phyloP scores from a whole-genome alignment of 2,888 invertebrate genomes.

The Oxyteleia sp. region DNA sequence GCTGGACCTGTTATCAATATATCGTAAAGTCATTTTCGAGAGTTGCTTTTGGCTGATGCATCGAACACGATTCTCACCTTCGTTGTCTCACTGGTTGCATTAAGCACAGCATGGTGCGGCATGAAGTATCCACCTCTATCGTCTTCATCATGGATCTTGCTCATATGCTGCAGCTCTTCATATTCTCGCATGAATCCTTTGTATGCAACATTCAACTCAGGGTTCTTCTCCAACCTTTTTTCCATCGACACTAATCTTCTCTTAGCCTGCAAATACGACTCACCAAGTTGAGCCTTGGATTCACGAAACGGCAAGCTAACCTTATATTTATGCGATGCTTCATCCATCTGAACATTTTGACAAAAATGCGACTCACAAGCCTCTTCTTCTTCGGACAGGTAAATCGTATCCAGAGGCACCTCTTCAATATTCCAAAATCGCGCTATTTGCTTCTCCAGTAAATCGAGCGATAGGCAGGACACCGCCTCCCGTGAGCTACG shows the following conservation, averaged over 20 bases:
- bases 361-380: no score
- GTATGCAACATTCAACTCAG: constrained; percentile 4
- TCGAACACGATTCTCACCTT: constrained; percentile 42
- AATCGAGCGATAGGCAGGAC: no score
- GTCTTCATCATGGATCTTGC: neutral
- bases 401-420: no score
- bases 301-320: constrained; percentile 20
- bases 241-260: constrained; percentile 15
- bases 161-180: constrained; percentile 26
- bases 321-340: no score
- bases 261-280: neutral
- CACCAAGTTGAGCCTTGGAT: neutral
- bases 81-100: constrained; percentile 23
- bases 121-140: constrained; percentile 12
- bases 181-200: constrained; percentile 27
- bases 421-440: no score
- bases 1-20: constrained; percentile 38
- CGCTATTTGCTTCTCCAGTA: no score
- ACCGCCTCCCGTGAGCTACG: no score
- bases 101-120: constrained; percentile 43
- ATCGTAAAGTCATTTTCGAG: constrained; percentile 43
- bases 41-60: constrained; percentile 19
- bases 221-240: neutral
- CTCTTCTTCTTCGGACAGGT: no score
- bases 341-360: no score